Conservation (phyloP, 2,888 invertebrate species). For the Agonopterix alstromeriana region DNA sequence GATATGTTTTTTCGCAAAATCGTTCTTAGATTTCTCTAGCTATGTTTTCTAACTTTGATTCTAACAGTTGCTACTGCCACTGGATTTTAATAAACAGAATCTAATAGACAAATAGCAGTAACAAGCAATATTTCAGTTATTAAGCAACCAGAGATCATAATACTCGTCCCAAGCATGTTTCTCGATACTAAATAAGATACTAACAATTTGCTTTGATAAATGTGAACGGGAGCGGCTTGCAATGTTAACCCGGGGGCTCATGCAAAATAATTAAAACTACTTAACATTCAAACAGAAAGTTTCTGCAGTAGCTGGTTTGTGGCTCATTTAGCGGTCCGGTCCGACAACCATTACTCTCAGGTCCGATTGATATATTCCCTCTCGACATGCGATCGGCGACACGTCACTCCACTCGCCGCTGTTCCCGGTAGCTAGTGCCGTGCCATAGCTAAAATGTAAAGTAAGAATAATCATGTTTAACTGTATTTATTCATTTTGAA, state of each 20-base stretch:
- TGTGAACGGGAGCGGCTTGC: slow-evolving; percentile 41
- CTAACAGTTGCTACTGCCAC: no score
- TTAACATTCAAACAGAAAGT: slow-evolving; percentile 70
- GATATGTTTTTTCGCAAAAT: no score
- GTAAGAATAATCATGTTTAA: no score
- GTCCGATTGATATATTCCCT: slow-evolving; percentile 66
- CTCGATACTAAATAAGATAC: slow-evolving; percentile 30
- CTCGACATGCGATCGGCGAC: slow-evolving; percentile 71
- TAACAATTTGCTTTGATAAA: slow-evolving; percentile 46
- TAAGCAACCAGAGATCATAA: slow-evolving; percentile 35
- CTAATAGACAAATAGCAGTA: slow-evolving; percentile 20
- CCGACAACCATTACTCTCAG: slow-evolving; percentile 59
- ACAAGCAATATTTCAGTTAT: slow-evolving; percentile 33
- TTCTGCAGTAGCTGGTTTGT: slow-evolving; percentile 53
- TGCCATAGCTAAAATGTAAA: no score
- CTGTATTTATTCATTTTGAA: no score
- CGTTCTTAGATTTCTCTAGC: no score
- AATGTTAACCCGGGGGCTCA: slow-evolving; percentile 49
- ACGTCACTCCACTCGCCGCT: slow-evolving; percentile 47
- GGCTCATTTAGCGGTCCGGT: slow-evolving; percentile 53
- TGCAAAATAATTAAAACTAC: slow-evolving; percentile 73
- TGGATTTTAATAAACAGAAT: not conserved
- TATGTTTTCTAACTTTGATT: no score
- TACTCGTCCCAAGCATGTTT: slow-evolving; percentile 36
- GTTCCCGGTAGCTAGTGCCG: slow-evolving; percentile 8